phyloP scores from a whole-genome alignment of 2,797 vertebrate genomes.

The Rhynchotus rufescens region DNA sequence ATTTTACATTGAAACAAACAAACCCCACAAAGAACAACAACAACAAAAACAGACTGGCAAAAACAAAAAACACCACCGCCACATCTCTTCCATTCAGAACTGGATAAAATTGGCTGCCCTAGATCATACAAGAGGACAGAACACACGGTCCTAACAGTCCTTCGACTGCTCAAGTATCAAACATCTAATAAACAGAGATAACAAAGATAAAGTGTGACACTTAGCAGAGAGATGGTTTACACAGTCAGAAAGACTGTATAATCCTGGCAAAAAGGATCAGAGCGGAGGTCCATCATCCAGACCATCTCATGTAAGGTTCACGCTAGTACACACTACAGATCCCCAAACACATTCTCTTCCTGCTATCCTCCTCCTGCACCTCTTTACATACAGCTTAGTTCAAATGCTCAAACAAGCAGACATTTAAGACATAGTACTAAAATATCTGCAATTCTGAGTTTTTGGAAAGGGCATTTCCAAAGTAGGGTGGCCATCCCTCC shows the following conservation, averaged over 20 bases:
- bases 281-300: background rate
- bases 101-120: background rate
- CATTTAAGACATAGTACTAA: background rate
- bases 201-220: background rate
- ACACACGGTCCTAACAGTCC: background rate
- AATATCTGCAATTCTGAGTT: background rate
- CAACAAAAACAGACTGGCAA: too few relatives aligned
- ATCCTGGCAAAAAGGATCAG: background rate
- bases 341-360: background rate
- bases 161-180: background rate
- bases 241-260: background rate
- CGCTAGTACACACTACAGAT: background rate
- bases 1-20: too few relatives aligned
- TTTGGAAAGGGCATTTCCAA: conserved; percentile 10
- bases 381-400: background rate
- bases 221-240: background rate
- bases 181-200: background rate
- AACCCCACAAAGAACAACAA: too few relatives aligned
- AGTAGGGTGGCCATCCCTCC: background rate
- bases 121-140: background rate
- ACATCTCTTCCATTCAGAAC: background rate
- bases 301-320: background rate
- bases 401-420: background rate
- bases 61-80: too few relatives aligned
- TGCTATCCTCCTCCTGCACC: background rate